Conservation (phyloP, 2,113 vertebrate genomes). For the Jaculus jaculus region DNA sequence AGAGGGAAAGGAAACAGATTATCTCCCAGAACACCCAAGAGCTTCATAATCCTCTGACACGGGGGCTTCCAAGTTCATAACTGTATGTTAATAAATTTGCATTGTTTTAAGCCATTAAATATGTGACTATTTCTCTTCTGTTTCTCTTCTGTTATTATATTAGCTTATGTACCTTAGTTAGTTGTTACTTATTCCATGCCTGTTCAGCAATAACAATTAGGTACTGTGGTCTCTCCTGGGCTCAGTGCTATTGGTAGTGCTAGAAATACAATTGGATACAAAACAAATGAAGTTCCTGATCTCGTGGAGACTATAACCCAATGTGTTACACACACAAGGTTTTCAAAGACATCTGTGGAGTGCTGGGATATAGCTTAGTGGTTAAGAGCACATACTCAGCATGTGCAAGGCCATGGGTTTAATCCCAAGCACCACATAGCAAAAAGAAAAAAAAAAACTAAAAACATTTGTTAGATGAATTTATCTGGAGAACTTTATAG, state of each 20-base stretch:
- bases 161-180: neutral
- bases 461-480: constrained; percentile 3
- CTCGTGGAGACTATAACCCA: neutral
- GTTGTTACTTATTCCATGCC: neutral
- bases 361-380: neutral
- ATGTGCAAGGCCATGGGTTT: neutral
- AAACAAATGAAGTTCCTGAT: neutral
- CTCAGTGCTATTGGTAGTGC: neutral
- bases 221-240: neutral
- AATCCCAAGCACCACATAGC: neutral
- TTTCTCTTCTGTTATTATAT: neutral
- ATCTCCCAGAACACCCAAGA: neutral
- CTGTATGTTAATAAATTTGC: neutral
- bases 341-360: constrained; percentile 46
- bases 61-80: neutral
- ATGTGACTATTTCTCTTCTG: neutral
- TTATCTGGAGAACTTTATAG: neutral
- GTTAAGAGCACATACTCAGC: neutral
- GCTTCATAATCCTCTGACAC: neutral
- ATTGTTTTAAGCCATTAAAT: constrained; percentile 2
- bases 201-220: neutral
- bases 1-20: neutral
- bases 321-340: neutral
- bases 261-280: neutral
- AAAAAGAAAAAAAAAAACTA: neutral